phyloP scores from a whole-genome alignment of 2,113 vertebrate genomes.

The Poicephalus gulielmi region DNA sequence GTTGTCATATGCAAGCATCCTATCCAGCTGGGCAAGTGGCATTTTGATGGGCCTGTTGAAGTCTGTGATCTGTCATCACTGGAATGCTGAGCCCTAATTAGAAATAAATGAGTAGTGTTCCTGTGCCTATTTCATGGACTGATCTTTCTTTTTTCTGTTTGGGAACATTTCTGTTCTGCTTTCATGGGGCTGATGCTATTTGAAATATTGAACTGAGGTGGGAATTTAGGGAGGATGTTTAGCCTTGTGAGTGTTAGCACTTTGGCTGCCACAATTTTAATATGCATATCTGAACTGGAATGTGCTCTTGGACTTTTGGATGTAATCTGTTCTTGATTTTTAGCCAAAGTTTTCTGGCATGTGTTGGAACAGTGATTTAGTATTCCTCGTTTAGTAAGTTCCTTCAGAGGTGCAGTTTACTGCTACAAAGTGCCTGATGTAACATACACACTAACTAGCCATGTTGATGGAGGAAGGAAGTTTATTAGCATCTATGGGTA shows the following conservation, averaged over 20 bases:
- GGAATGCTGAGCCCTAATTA: background rate
- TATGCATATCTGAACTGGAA: background rate
- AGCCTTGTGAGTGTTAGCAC: background rate
- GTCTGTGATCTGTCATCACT: background rate
- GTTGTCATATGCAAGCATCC: background rate
- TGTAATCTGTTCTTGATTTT: background rate
- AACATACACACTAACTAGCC: background rate
- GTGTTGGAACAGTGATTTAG: background rate
- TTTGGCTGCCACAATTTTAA: slow-evolving; percentile 6
- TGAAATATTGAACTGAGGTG: background rate
- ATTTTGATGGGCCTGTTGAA: background rate
- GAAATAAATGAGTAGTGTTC: background rate
- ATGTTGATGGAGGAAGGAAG: background rate
- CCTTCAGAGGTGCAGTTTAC: background rate
- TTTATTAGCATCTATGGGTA: background rate
- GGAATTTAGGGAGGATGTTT: background rate
- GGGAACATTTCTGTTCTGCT: background rate
- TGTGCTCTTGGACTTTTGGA: background rate
- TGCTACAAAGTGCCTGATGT: background rate
- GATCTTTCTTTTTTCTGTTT: background rate
- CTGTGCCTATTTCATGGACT: background rate
- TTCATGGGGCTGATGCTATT: background rate
- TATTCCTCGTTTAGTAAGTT: background rate
- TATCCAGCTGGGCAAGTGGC: background rate
- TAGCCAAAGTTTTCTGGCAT: background rate